Conservation (phyloP, 2,113 vertebrate species). For the Setophaga petechia region DNA sequence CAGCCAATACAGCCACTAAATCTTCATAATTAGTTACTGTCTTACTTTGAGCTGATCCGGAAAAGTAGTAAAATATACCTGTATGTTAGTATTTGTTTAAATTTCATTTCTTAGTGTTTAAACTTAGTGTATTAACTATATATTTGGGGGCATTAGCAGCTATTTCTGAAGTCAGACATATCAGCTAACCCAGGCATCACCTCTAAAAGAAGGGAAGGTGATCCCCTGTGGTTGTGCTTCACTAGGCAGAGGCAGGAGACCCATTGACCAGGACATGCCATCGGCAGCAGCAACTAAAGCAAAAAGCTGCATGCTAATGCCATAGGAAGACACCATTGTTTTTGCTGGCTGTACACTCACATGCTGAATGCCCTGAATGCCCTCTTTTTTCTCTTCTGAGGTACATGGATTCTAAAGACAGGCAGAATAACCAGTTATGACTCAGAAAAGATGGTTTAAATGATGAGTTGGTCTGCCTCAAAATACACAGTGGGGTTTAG, state of each 20-base stretch:
- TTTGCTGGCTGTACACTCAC: neutral
- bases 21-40: neutral
- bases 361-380: neutral
- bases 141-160: neutral
- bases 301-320: neutral
- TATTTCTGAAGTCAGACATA: neutral
- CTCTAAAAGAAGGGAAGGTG: neutral
- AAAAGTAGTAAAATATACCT: neutral
- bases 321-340: neutral
- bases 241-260: neutral
- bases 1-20: neutral
- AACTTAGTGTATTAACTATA: neutral
- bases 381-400: neutral
- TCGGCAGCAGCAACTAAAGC: neutral
- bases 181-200: neutral
- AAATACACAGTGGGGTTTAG: neutral
- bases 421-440: neutral
- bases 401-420: neutral
- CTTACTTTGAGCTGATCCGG: neutral
- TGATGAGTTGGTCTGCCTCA: neutral
- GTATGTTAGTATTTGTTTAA: neutral
- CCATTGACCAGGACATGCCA: accelerated
- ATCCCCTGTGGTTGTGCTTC: neutral
- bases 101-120: neutral
- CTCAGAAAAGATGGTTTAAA: neutral